Evolutionary conservation across 2,888 invertebrate species (phyloP).

Genomic region (Campaea margaritaria): DNA sequence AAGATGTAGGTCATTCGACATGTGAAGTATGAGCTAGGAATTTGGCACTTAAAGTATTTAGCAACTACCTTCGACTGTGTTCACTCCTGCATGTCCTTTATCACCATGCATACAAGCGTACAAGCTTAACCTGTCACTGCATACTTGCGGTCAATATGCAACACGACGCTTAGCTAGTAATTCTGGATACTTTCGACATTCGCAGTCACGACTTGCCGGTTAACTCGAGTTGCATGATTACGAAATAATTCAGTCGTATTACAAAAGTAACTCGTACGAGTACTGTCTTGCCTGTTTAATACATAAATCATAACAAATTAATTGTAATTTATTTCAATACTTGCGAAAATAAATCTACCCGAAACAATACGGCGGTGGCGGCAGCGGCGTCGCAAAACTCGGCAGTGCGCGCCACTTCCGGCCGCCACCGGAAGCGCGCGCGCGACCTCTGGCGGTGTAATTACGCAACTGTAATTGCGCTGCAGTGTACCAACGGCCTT

Average conservation of each 20-base stretch:
- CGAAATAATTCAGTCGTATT: neutral
- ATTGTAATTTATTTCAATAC: neutral
- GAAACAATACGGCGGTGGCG: slow-evolving; percentile 34
- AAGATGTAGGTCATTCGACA: neutral
- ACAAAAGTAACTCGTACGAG: too few species aligned
- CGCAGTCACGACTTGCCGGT: neutral
- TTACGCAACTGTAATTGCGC: slow-evolving; percentile 57
- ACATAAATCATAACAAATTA: neutral
- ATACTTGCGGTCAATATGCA: slow-evolving; percentile 4
- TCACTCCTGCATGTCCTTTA: neutral
- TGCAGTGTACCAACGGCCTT: slow-evolving; percentile 22
- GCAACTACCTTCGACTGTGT: neutral
- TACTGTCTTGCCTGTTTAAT: neutral
- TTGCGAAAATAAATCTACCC: slow-evolving; percentile 8
- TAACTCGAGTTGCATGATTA: neutral
- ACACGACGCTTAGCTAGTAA: neutral
- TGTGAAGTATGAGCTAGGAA: too few species aligned
- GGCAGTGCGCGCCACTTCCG: slow-evolving; percentile 54
- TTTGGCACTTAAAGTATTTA: slow-evolving; percentile 1
- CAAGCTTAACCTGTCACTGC: neutral
- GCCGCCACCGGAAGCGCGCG: slow-evolving; percentile 54
- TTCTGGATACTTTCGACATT: neutral
- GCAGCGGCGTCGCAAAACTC: slow-evolving; percentile 21
- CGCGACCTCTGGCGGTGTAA: slow-evolving; percentile 52
- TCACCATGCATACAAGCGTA: neutral